These are phyloP conservation scores for Andrena bicolor DNA, from an alignment of 2,888 invertebrate species.

Conservation along the genomic window DNA sequence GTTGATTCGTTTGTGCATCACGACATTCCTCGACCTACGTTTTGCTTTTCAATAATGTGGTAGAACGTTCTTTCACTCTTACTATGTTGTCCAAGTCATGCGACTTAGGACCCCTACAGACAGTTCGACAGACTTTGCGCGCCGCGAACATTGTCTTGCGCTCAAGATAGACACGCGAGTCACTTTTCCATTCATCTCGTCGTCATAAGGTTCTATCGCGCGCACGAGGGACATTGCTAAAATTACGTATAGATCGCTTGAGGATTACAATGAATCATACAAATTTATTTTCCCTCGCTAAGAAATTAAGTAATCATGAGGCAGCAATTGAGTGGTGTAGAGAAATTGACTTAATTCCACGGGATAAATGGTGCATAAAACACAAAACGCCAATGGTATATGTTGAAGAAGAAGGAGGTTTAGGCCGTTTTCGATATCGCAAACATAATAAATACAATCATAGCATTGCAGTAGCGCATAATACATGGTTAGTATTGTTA, in stretches of 20 bases:
- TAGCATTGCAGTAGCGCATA: no score
- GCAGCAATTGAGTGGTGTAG: no score
- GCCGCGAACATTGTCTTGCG: conserved; percentile 23
- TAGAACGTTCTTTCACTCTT: conserved; percentile 11
- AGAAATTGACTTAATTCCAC: no score
- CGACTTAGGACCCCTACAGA: conserved; percentile 30
- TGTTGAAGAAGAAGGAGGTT: no score
- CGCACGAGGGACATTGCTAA: neutral
- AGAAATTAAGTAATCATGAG: no score
- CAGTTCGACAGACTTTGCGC: conserved; percentile 17
- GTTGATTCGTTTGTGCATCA: conserved; percentile 15
- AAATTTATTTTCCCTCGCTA: neutral
- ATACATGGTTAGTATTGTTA: neutral
- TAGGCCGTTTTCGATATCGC: no score
- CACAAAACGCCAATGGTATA: no score
- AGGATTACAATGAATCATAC: neutral
- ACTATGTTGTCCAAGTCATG: conserved; percentile 13
- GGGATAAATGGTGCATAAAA: no score
- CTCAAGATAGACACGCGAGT: conserved; percentile 16
- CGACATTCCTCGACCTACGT: conserved; percentile 12
- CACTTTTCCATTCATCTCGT: conserved; percentile 9
- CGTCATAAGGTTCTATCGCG: neutral
- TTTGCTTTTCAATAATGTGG: conserved; percentile 34
- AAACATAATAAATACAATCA: no score
- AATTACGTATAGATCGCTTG: no score